Percentiles rank a stretch among this genome's conserved stretches.
Conservation (phyloP, 2,888 invertebrate genomes). For the Polydesmus complanatus region DNA sequence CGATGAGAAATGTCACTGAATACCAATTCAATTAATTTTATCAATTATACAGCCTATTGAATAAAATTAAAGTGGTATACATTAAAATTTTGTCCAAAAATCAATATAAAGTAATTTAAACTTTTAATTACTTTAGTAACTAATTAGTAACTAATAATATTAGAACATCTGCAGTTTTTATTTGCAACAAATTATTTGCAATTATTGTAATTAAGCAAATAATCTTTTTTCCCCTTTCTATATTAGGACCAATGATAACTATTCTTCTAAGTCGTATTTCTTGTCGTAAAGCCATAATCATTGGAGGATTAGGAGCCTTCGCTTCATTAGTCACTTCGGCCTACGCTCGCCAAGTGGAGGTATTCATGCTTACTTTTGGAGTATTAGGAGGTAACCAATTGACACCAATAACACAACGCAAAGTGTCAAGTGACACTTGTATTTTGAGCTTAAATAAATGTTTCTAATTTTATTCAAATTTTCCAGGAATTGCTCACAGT, state of each 20-base stretch:
- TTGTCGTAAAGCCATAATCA: background rate
- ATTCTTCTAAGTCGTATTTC: background rate
- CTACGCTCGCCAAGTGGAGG: background rate
- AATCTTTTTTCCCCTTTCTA: too few relatives aligned
- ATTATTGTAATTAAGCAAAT: too few relatives aligned
- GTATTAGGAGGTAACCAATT: background rate
- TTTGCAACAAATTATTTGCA: too few relatives aligned
- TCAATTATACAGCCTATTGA: too few relatives aligned
- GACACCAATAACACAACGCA: background rate
- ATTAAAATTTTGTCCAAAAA: too few relatives aligned
- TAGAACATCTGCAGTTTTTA: too few relatives aligned
- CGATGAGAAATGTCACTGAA: too few relatives aligned
- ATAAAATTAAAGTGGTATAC: too few relatives aligned
- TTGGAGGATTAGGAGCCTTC: background rate
- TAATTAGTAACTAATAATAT: too few relatives aligned
- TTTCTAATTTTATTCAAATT: background rate
- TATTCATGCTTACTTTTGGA: background rate
- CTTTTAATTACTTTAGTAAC: too few relatives aligned
- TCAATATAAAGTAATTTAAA: too few relatives aligned
- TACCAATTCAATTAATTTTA: too few relatives aligned
- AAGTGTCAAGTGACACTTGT: background rate
- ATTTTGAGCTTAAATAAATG: background rate
- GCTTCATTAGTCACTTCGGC: background rate
- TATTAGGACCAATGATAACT: background rate
- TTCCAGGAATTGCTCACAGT: background rate